phyloP scores from a whole-genome alignment of 2,113 vertebrate genomes.

The Chlamydotis undulata region DNA sequence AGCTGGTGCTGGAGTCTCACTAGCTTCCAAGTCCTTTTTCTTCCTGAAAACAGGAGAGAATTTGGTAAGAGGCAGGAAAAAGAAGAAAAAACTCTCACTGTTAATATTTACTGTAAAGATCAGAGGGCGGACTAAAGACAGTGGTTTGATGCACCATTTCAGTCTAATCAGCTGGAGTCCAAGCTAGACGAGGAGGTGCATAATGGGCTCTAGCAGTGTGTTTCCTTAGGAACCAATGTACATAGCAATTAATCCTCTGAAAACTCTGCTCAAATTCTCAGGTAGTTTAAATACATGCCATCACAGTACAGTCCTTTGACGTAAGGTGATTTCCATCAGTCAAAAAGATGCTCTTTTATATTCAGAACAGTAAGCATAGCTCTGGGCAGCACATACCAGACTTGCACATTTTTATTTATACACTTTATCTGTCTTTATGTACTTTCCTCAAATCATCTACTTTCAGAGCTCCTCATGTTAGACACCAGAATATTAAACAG shows the following conservation, averaged over 20 bases:
- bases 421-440: neutral
- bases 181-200: neutral
- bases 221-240: neutral
- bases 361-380: neutral
- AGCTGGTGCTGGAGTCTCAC: neutral
- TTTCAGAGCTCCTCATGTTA: neutral
- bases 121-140: neutral
- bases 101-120: neutral
- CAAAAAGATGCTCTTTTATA: neutral
- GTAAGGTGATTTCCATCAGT: neutral
- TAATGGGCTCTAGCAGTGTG: neutral
- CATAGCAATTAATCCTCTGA: neutral
- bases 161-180: neutral
- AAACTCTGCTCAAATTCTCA: neutral
- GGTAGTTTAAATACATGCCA: neutral
- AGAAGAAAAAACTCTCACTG: neutral
- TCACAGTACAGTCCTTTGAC: neutral
- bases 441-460: neutral
- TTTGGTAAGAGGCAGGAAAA: neutral
- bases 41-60: constrained; percentile 60
- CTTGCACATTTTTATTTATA: neutral
- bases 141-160: constrained; percentile 1
- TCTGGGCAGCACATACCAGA: neutral
- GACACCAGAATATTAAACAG: neutral
- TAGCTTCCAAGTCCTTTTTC: constrained; percentile 57